Evolutionary conservation across 2,113 vertebrate species (phyloP), one percentile per base, ranked within the genome.

Genomic region (Tamias sibiricus): DNA sequence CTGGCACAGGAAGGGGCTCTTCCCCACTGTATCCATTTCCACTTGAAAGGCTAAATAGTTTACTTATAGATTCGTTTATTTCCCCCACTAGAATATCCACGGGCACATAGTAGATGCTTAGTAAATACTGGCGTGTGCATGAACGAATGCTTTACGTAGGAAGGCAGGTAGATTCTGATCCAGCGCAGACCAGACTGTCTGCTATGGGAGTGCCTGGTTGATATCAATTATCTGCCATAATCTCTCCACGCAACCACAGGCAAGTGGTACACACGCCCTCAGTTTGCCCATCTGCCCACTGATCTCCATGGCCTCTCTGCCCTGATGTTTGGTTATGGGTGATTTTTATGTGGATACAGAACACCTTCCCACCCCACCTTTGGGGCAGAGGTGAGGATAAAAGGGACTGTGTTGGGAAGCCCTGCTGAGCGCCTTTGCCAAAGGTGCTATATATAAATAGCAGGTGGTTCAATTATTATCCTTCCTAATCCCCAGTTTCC

Each of bases 391-490:
- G 35, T 49, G 57, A 82, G 64, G 32, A 37, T 16, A 40, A 64
- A 68, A 84, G 28, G 30, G 72, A 69, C 57, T 28, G n/a, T 30
- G 32, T 26, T 69, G 66, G 77, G 82, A 76, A 93, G 83, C 89
- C 52, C 79, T 62, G 69, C 52, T 83, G 91, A 77, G 64, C 6
- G 42, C 87, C 91, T 96, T 90, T 92, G 93, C 75, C 79, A 35
- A 95, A 86, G 74, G 90, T 76, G 62, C 94, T 90, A 0, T 59
- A 80, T 92, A 96, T 97, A 98, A 97, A 93, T 74, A 97, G 96
- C 97, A 98, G 96, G 79, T 95, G 96, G 83, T 90, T 93, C 90
- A 3, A 84, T 79, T 84, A 96, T 97, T 93, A 94, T 90, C 95
- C 94, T 93, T 22, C 52, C 89, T 98, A 97, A 98, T 98, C 98